Evolutionary conservation across 2,888 invertebrate genomes (phyloP).

Genomic region (Diaphora mendica): DNA sequence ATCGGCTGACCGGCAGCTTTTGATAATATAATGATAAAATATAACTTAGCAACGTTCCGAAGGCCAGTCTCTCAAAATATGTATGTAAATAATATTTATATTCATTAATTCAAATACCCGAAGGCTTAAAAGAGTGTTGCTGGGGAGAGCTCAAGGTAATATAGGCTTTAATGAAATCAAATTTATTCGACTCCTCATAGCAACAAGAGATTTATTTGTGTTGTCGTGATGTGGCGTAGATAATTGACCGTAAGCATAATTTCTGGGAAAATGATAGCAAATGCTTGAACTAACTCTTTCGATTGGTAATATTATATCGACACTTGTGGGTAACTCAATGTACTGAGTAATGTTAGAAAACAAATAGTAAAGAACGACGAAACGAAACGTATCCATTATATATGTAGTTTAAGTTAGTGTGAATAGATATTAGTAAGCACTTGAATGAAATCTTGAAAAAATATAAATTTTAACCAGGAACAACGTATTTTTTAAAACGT

Average conservation of each 20-base stretch:
- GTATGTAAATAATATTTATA: neutral
- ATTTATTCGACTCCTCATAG: neutral
- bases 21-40: conserved; percentile 6
- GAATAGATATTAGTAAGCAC: neutral
- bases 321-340: neutral
- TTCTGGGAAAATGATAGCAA: neutral
- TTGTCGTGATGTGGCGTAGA: neutral
- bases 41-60: neutral
- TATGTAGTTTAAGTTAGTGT: no score
- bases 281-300: neutral
- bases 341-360: neutral
- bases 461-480: neutral
- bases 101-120: neutral
- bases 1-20: conserved; percentile 6
- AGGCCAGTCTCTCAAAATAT: neutral
- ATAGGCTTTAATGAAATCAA: neutral
- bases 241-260: neutral
- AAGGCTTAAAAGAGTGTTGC: neutral
- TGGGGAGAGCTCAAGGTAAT: neutral
- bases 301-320: neutral
- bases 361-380: neutral
- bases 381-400: neutral
- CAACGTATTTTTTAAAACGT: no score
- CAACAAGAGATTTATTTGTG: neutral
- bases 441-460: neutral